Conservation (phyloP, 1,140 invertebrate species). For the Sogatella furcifera region DNA sequence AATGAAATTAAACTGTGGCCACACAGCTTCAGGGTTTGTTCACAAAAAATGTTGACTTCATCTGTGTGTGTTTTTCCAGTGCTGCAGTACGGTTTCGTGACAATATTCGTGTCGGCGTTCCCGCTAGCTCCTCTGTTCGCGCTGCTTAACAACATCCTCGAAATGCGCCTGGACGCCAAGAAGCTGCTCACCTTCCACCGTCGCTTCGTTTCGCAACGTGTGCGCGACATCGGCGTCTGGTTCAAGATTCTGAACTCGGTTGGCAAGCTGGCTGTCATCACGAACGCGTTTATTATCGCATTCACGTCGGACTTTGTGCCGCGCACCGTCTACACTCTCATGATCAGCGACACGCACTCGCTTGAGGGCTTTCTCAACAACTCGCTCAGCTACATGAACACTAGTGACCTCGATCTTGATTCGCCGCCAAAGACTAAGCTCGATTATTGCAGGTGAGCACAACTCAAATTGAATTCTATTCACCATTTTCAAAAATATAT, state of each 20-base stretch:
- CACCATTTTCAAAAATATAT: no score
- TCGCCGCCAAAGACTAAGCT: slow-evolving; percentile 1
- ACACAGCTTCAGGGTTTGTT: no score
- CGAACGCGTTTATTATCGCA: slow-evolving; percentile 96
- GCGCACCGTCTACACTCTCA: slow-evolving; percentile 66
- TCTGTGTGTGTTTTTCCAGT: slow-evolving; percentile 38
- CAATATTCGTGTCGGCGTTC: slow-evolving; percentile 83
- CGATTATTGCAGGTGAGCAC: slow-evolving; percentile 9
- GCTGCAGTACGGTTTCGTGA: slow-evolving; percentile 82
- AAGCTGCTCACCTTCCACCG: slow-evolving; percentile 73
- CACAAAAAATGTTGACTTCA: no score
- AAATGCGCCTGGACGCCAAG: slow-evolving; percentile 79
- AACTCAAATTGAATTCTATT: no score
- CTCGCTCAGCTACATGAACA: slow-evolving; percentile 71
- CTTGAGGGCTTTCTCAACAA: slow-evolving; percentile 72
- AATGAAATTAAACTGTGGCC: no score
- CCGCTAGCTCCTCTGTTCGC: slow-evolving; percentile 82
- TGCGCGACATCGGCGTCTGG: slow-evolving; percentile 88
- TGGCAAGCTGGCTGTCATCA: slow-evolving; percentile 82
- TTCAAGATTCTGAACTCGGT: slow-evolving; percentile 81
- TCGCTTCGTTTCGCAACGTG: slow-evolving; percentile 72
- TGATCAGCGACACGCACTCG: slow-evolving; percentile 45
- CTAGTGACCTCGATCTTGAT: slow-evolving; percentile 40
- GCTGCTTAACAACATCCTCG: slow-evolving; percentile 78
- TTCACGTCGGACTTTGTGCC: slow-evolving; percentile 98